These are phyloP conservation scores for Busseola fusca DNA, from an alignment of 2,888 invertebrate genomes.

Conservation along the genomic window DNA sequence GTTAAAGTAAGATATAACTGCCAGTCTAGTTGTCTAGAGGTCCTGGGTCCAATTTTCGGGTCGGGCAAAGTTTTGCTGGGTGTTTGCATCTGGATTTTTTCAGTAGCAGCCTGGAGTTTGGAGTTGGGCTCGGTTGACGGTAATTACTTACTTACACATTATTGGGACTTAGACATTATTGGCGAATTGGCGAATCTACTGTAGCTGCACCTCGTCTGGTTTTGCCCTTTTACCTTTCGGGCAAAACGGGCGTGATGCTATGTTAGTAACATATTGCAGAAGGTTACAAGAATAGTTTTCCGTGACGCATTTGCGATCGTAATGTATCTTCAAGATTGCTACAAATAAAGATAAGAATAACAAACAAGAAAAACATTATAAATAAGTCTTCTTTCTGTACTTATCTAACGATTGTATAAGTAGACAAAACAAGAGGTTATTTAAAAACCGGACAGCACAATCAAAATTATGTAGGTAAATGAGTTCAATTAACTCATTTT, in stretches of 20 bases:
- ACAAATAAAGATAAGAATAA: conserved; percentile 20
- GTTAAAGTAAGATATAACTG: conserved; percentile 5
- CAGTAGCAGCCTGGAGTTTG: not conserved
- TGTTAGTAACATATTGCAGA: not conserved
- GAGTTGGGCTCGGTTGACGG: not conserved
- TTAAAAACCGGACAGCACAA: not conserved
- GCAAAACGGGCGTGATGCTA: not conserved
- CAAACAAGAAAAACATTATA: conserved; percentile 14
- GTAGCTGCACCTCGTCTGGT: not conserved
- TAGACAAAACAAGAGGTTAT: not conserved
- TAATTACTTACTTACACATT: not conserved
- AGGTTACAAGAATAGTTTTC: not conserved
- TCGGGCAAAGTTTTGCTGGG: not conserved
- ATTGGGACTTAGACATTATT: not conserved
- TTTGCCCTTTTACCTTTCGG: not conserved
- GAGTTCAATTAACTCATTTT: too few species aligned
- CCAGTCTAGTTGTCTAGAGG: not conserved
- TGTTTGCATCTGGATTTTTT: not conserved
- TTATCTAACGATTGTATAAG: not conserved
- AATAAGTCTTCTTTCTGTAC: not conserved
- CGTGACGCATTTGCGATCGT: conserved; percentile 23
- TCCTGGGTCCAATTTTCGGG: not conserved
- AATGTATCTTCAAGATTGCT: conserved; percentile 9
- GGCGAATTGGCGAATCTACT: not conserved
- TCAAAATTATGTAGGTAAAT: too few species aligned